Conservation (phyloP, 2,113 vertebrate species). For the Gallinago jamesoni region DNA sequence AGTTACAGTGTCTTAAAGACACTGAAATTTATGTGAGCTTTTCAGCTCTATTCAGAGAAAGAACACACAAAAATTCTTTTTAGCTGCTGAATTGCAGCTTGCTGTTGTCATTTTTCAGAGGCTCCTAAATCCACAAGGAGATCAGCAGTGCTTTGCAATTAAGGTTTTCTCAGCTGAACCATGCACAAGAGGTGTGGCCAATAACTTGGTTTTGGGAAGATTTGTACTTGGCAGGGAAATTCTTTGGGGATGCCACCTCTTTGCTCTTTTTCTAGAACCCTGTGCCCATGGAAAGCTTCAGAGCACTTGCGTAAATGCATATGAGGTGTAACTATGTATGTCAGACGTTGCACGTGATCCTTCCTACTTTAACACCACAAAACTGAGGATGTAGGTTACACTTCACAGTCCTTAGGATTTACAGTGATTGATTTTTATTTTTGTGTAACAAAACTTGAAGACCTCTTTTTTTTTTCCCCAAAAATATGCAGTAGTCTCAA, state of each 20-base stretch:
- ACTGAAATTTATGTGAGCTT: background rate
- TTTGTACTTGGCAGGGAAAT: background rate
- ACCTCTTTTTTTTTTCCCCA: accelerated
- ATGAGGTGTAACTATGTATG: background rate
- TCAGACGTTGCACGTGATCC: background rate
- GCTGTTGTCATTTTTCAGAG: background rate
- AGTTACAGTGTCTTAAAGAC: background rate
- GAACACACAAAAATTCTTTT: too few species aligned
- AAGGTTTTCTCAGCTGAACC: background rate
- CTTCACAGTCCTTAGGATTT: background rate
- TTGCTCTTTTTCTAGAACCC: background rate
- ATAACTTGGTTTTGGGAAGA: background rate
- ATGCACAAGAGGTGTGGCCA: background rate
- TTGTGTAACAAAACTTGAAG: background rate
- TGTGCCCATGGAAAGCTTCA: background rate
- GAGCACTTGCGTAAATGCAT: background rate
- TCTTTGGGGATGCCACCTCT: background rate
- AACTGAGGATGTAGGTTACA: background rate
- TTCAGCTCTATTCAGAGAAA: background rate
- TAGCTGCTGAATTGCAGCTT: background rate
- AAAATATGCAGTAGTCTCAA: background rate
- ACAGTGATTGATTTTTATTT: background rate
- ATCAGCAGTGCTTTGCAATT: background rate
- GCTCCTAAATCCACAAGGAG: background rate
- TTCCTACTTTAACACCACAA: background rate